A percentile compares a stretch with the other conserved stretches of the same genome.
phyloP scores from a whole-genome alignment of 1,140 invertebrate genomes.

The Globodera rostochiensis region DNA sequence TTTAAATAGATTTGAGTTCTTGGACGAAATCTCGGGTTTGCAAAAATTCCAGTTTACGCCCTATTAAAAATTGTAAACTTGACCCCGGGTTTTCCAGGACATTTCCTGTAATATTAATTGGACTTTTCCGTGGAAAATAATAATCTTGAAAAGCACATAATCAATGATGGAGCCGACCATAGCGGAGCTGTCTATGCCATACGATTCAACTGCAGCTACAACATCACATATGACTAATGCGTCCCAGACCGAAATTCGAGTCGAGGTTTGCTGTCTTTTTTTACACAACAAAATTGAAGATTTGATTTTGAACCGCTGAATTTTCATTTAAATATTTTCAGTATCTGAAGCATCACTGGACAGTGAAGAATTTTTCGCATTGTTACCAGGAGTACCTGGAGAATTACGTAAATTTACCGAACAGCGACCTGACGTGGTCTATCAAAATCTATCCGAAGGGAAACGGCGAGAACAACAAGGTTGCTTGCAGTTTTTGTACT shows the following conservation, averaged over 20 bases:
- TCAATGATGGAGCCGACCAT: conserved; percentile 41
- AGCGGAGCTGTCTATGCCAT: conserved; percentile 44
- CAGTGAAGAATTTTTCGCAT: conserved; percentile 61
- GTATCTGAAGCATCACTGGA: conserved; percentile 58
- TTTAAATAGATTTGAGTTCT: too few species aligned
- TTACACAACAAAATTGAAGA: conserved; percentile 7
- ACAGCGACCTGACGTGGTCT: conserved; percentile 63
- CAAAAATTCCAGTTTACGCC: too few species aligned
- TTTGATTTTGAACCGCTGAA: background rate
- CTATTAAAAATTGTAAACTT: too few species aligned
- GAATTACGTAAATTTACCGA: conserved; percentile 60
- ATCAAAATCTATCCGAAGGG: conserved; percentile 66
- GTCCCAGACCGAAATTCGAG: conserved; percentile 63
- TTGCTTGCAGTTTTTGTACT: background rate
- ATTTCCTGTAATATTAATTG: too few species aligned
- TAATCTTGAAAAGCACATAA: too few species aligned
- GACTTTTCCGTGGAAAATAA: too few species aligned
- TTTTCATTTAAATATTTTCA: conserved; percentile 39
- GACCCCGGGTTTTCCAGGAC: too few species aligned
- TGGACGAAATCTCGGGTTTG: too few species aligned
- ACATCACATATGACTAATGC: conserved; percentile 52
- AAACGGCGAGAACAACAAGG: conserved; percentile 58
- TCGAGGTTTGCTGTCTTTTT: conserved; percentile 48
- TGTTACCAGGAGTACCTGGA: conserved; percentile 63
- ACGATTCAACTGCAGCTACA: conserved; percentile 34